Evolutionary conservation across 2,113 vertebrate species (phyloP).

Genomic region (Brachionichthys hirsutus): DNA sequence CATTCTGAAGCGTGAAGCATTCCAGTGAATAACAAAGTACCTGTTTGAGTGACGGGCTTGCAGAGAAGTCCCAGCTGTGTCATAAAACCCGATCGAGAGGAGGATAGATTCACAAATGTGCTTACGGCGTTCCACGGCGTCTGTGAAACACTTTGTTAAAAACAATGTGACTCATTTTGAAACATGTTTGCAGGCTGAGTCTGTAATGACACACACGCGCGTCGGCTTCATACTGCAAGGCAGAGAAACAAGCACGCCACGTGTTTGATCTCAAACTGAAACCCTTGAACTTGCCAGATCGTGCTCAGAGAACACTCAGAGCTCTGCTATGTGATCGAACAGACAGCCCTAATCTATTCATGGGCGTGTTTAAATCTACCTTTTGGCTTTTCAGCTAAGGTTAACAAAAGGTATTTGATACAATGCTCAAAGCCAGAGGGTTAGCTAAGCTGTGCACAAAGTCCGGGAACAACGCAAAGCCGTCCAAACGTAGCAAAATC

Average conservation of each 20-base stretch:
- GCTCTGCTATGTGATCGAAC: slow-evolving; percentile 5
- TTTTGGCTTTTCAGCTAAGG: background rate
- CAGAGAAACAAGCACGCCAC: background rate
- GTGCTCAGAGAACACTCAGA: slow-evolving; percentile 11
- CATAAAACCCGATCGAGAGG: slow-evolving; percentile 20
- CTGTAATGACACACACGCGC: background rate
- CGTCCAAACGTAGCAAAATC: background rate
- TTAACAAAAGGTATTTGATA: background rate
- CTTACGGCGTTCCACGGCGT: slow-evolving; percentile 21
- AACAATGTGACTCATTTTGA: background rate
- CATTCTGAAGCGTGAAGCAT: background rate
- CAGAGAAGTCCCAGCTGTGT: slow-evolving; percentile 1
- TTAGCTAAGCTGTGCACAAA: background rate
- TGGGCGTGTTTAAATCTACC: too few species aligned
- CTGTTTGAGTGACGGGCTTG: background rate
- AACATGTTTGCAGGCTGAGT: slow-evolving; percentile 2
- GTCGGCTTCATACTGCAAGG: background rate
- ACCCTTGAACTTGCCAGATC: slow-evolving; percentile 11
- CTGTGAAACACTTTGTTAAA: slow-evolving; percentile 11
- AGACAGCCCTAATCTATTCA: background rate
- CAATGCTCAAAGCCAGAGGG: background rate
- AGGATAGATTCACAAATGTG: slow-evolving; percentile 52
- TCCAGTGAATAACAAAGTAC: slow-evolving; percentile 3
- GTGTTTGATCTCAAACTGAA: background rate
- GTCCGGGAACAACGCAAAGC: background rate